Base-by-base conservation (phyloP, 2,113 vertebrate genomes). In the Zingel zingel region DNA sequence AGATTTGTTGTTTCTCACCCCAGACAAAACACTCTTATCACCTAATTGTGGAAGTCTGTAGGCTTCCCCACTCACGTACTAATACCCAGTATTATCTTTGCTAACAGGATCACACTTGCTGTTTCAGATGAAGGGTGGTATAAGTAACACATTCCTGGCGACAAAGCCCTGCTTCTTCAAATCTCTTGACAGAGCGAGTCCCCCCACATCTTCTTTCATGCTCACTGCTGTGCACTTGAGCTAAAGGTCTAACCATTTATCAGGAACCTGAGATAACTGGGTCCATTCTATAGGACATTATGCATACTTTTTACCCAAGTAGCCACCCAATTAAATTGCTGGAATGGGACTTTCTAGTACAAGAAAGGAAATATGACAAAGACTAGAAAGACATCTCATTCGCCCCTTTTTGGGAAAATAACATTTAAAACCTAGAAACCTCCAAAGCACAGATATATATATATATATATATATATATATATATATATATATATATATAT, bases 21-120 rank as follows among this genome's bases (percentile, higher is more conserved):
- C 67, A 86, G 85, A 75, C 76, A 1, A 88, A 83, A 89, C 57
- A 54, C 59, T 68, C 1, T 18, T 18, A 66, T 79, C 82, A 79
- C 71, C 69, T n/a, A 81, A 65, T 68, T 65, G 69, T 21, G 36
- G 74, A 77, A 48, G 59, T 30, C 67, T 18, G 45, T 27, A 75
- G 83, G 86, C 62, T 70, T 76, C 73, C 47, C 51, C 77, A 68
- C 88, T 71, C 70, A 36, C 16, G 1, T 13, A 61, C 75, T 83
- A 84, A 87, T 89, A 76, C 80, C 56, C 57, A 15, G 79, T 59
- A 85, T 89, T 90, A 87, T 89, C 86, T 86, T 73, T 79, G 79
- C 86, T 91, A 88, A 93, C 86, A 87, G 87, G 88, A 91, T 93
- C 87, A 84, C 16, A 36, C 82, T 78, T 74, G 70, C 90, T 72